Conservation (phyloP, 2,797 vertebrate species). For the Adelosebastes latens region DNA sequence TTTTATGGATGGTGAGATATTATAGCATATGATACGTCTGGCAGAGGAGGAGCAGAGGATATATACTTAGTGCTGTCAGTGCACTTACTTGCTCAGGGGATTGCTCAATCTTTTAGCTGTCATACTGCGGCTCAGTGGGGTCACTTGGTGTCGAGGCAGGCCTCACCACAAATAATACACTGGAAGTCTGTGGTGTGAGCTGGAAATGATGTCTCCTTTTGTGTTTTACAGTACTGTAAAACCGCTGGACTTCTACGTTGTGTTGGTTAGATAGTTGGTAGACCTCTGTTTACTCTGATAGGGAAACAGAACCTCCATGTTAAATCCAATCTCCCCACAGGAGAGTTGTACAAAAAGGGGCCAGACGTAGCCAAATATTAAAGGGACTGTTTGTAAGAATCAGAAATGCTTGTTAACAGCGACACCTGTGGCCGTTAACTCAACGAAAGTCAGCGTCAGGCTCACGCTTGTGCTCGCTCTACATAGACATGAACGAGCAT, state of each 20-base stretch:
- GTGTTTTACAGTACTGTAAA: neutral
- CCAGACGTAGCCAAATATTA: too few species aligned
- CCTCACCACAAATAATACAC: neutral
- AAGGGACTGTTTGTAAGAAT: too few species aligned
- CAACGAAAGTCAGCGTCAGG: too few species aligned
- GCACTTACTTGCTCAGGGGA: constrained; percentile 25
- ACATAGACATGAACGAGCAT: too few species aligned
- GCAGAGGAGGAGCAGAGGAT: neutral
- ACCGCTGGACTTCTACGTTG: too few species aligned
- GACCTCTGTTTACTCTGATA: too few species aligned
- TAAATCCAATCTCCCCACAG: neutral
- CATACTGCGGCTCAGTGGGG: constrained; percentile 39
- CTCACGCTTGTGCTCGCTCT: too few species aligned
- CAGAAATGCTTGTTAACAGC: too few species aligned
- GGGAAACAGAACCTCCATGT: neutral
- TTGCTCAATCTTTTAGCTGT: constrained; percentile 41
- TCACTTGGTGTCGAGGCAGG: constrained; percentile 12
- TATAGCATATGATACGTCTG: neutral
- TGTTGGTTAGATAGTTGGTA: too few species aligned
- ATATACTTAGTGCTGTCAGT: constrained; percentile 13
- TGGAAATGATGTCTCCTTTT: neutral
- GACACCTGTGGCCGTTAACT: too few species aligned
- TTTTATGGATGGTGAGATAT: neutral
- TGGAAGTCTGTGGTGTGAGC: neutral
- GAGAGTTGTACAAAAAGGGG: too few species aligned